phyloP scores from a whole-genome alignment of 2,888 invertebrate genomes.

The Orgyia antiqua region DNA sequence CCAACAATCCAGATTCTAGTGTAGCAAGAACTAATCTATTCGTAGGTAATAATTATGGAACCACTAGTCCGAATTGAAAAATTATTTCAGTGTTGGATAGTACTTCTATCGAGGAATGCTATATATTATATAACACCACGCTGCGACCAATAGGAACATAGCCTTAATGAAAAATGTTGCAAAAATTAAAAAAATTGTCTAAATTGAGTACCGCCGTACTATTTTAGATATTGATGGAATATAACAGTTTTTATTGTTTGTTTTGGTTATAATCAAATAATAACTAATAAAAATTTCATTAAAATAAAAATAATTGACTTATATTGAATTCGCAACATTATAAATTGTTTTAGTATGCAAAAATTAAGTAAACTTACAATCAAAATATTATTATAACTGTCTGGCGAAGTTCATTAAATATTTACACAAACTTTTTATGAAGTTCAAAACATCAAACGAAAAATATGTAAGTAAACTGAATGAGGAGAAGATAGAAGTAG shows the following conservation, averaged over 20 bases:
- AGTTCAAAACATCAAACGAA: conserved; percentile 1
- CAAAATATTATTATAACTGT: no score
- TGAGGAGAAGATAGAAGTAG: conserved; percentile 2
- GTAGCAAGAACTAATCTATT: no score
- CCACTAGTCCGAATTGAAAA: background rate
- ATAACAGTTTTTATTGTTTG: no score
- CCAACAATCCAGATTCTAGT: no score
- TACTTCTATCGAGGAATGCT: background rate
- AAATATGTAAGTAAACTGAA: background rate
- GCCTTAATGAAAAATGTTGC: no score
- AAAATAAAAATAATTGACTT: no score
- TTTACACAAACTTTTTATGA: background rate
- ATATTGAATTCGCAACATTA: no score
- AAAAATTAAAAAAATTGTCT: no score
- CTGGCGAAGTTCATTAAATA: background rate
- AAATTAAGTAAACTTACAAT: background rate
- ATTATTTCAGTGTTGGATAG: background rate
- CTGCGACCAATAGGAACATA: background rate
- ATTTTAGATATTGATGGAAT: no score
- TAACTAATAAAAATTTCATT: no score
- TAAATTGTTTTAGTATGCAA: background rate
- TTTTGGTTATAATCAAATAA: no score
- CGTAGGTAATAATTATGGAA: background rate
- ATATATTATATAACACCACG: background rate
- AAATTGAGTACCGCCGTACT: no score